These are phyloP conservation scores for Microtus ochrogaster DNA, from an alignment of 2,113 vertebrate species.

Conservation along the genomic window DNA sequence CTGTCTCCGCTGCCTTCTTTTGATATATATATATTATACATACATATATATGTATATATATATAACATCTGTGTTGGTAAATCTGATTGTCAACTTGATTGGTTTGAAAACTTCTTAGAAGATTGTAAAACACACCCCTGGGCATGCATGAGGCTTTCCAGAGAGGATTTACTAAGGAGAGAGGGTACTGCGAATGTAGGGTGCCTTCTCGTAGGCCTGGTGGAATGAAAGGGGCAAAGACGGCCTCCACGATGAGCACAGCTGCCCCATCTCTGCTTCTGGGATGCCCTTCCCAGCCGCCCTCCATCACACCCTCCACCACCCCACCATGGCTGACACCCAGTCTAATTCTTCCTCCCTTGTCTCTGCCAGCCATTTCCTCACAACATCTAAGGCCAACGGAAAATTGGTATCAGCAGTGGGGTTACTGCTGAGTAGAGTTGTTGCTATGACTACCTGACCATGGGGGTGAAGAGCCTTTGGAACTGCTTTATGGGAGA, in stretches of 20 bases:
- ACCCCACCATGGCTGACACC: neutral
- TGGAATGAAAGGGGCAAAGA: neutral
- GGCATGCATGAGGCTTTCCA: neutral
- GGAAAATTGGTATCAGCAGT: neutral
- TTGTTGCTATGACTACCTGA: neutral
- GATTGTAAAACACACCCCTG: neutral
- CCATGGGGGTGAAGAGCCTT: neutral
- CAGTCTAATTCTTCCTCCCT: neutral
- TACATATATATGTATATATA: neutral
- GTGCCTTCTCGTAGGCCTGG: neutral
- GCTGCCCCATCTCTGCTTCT: neutral
- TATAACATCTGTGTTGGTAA: neutral
- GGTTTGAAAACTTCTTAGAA: neutral
- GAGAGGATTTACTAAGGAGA: neutral
- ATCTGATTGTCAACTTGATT: neutral
- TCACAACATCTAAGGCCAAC: neutral
- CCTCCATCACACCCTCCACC: neutral
- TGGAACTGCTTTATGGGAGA: neutral
- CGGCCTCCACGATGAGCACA: neutral
- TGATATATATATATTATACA: too few species aligned
- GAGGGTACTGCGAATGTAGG: too few species aligned
- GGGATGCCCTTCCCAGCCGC: neutral
- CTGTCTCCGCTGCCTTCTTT: neutral
- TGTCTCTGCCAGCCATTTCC: neutral
- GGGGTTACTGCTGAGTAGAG: neutral